A percentile compares a stretch with the other conserved stretches of the same genome.
Evolutionary conservation across 2,113 vertebrate species (phyloP).

Genomic region (Pteruthius melanotis): DNA sequence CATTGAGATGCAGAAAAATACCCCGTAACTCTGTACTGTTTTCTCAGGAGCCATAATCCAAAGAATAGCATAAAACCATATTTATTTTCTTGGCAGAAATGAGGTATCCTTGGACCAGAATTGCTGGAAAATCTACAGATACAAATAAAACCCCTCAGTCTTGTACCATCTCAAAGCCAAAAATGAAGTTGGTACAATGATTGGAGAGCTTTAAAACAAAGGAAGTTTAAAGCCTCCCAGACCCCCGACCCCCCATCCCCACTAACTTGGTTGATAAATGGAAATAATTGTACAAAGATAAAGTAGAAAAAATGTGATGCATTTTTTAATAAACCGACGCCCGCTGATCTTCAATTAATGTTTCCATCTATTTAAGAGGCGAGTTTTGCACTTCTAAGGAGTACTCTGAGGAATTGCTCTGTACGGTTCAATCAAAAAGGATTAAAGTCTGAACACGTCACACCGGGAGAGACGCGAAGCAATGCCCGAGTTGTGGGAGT

Average conservation of each 20-base stretch:
- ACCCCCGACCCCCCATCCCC: too few species aligned
- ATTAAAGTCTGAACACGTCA: neutral
- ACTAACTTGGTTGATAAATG: neutral
- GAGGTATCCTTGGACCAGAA: neutral
- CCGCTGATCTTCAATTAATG: rapidly evolving
- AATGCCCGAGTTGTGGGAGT: rapidly evolving
- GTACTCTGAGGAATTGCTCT: neutral
- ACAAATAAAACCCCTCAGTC: too few species aligned
- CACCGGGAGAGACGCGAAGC: rapidly evolving
- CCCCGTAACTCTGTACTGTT: neutral
- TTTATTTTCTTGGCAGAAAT: neutral
- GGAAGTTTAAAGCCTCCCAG: neutral
- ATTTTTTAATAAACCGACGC: neutral
- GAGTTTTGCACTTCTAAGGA: neutral
- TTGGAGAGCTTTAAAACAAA: rapidly evolving
- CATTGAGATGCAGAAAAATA: neutral
- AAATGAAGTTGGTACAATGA: neutral
- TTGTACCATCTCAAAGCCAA: neutral
- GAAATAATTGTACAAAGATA: neutral
- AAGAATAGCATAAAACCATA: neutral
- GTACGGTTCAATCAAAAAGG: neutral
- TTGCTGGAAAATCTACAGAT: neutral
- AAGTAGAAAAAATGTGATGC: neutral
- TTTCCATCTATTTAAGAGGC: neutral
- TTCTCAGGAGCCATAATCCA: neutral